Evolutionary conservation across 1,140 invertebrate species (phyloP), one percentile per base, ranked within the genome.

Genomic region (Metaphire vulgaris): DNA sequence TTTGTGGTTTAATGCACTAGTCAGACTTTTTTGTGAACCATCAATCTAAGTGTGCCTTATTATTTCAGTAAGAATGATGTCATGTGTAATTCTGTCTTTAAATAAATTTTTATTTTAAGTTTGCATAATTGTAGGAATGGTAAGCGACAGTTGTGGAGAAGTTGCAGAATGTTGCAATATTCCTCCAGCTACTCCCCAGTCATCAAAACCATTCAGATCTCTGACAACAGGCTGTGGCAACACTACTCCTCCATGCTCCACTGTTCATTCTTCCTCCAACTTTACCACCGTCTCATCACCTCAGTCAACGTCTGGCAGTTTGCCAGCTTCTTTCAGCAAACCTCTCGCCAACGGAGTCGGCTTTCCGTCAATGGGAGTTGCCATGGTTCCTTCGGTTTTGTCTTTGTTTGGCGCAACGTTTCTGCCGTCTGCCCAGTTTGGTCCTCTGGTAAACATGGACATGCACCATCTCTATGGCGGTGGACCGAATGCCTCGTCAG

Each of bases 401-500:
- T 56, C 41, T 6, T 21, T 56, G 41, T 56, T 56, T 21, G 41
- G 41, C 21, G 41, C 41, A 56, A 56, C 41, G 41, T 56, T 56
- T 56, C 41, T 56, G 41, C 41, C 41, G 41, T 56, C 41, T 12
- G 21, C 6, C 41, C 41, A 56, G 41, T 56, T 56, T 56, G 41
- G 41, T 56, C 41, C 41, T 12, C 41, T 56, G 6, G 21, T 56
- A 21, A 56, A 56, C 21, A 56, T 56, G 41, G 41, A 56, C 41
- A 6, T 56, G 41, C 77, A n/a, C 77, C 56, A 29, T 78, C 66
- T 32, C 69, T 67, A 67, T 34, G 32, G 67, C 0, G 1, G 1
- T 12, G n/a, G 31, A 34, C 56, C 28, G 71, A 1, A 1, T 69
- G 41, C 41, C 41, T n/a, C n/a, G n/a, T n/a, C n/a, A n/a, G n/a